Conservation (phyloP, 2,113 vertebrate species). For the Cephalopterus ornatus region DNA sequence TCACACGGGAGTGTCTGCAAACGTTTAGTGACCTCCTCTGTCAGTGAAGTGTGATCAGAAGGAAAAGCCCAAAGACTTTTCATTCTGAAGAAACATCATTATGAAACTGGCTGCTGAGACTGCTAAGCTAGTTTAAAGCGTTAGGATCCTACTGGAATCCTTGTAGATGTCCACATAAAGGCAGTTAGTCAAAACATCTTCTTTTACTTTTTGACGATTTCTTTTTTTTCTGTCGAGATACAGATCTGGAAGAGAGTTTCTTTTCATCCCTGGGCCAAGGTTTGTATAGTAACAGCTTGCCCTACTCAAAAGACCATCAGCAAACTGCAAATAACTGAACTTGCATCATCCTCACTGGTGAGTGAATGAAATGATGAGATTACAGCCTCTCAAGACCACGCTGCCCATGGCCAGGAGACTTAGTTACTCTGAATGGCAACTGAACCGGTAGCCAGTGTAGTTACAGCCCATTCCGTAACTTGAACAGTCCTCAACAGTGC, state of each 20-base stretch:
- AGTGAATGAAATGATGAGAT: neutral
- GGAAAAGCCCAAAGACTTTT: neutral
- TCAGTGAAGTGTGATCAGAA: neutral
- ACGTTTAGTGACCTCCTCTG: neutral
- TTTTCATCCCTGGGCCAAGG: neutral
- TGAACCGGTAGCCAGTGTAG: neutral
- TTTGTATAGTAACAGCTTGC: neutral
- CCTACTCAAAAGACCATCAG: neutral
- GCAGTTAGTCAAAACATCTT: neutral
- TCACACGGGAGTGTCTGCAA: neutral
- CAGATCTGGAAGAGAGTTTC: neutral
- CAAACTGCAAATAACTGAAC: neutral
- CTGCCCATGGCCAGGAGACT: neutral
- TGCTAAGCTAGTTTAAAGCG: neutral
- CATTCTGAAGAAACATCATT: neutral
- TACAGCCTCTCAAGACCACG: neutral
- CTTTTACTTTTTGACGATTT: neutral
- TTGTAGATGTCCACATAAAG: neutral
- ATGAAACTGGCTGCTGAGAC: neutral
- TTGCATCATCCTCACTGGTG: neutral
- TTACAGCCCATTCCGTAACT: neutral
- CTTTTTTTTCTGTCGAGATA: neutral
- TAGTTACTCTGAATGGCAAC: neutral
- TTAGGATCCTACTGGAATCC: neutral
- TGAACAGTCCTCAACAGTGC: rapidly evolving